These are phyloP conservation scores for Dendrocopos noguchii DNA, from an alignment of 2,113 vertebrate genomes.

Conservation along the genomic window DNA sequence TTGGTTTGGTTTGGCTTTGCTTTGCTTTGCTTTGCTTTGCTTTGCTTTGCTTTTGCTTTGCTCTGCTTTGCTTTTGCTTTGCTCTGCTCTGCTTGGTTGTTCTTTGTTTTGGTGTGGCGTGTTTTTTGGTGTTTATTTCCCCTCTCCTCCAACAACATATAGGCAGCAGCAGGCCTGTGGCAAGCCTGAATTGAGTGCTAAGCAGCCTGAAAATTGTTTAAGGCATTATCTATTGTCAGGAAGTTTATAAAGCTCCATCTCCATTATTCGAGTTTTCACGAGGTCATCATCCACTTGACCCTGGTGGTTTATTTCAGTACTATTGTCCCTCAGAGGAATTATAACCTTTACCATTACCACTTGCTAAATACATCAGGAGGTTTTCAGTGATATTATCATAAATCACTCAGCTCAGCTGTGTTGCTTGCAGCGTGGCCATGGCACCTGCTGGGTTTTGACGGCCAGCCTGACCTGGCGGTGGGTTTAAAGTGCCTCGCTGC, in stretches of 20 bases:
- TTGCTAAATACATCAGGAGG: constrained; percentile 58
- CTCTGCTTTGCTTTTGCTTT: no score
- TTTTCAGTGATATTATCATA: constrained; percentile 57
- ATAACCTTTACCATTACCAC: constrained; percentile 63
- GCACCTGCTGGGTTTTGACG: not conserved
- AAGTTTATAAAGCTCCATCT: constrained; percentile 68
- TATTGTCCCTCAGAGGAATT: constrained; percentile 65
- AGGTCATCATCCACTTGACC: constrained; percentile 70
- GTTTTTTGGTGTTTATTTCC: not conserved
- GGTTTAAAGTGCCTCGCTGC: not conserved
- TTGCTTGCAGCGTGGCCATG: not conserved
- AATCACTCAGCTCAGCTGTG: constrained; percentile 50
- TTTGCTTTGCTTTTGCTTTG: no score
- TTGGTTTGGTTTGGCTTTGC: no score
- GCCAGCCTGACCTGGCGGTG: not conserved
- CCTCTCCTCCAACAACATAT: not conserved
- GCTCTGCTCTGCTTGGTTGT: not conserved
- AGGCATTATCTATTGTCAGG: constrained; percentile 53
- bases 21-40: no score
- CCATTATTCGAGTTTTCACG: constrained; percentile 60
- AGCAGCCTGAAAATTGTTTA: constrained; percentile 55
- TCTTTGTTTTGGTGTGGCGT: not conserved
- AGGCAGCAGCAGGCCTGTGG: constrained; percentile 23
- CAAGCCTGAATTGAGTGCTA: constrained; percentile 36
- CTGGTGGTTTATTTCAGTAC: constrained; percentile 63